Percentiles rank a stretch among this genome's conserved stretches.
phyloP scores from a whole-genome alignment of 2,797 vertebrate genomes.

The Cyprinodon diabolis region DNA sequence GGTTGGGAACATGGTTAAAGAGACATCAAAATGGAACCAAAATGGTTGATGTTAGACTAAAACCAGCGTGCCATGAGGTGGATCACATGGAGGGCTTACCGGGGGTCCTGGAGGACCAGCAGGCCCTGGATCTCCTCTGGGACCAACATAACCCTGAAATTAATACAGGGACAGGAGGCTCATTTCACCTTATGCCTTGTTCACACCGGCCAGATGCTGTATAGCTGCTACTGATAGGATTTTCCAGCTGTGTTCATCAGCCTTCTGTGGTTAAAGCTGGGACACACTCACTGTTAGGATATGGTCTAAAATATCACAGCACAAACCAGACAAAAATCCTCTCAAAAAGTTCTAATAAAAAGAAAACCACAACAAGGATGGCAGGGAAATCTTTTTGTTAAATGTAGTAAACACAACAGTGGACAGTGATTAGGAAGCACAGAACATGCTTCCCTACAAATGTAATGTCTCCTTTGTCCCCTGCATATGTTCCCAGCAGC shows the following conservation, averaged over 20 bases:
- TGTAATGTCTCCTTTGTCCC: slow-evolving; percentile 28
- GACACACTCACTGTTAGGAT: slow-evolving; percentile 51
- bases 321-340: slow-evolving; percentile 69
- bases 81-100: slow-evolving; percentile 71
- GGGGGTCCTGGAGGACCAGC: slow-evolving; percentile 82
- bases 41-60: slow-evolving; percentile 7
- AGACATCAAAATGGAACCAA: slow-evolving; percentile 12
- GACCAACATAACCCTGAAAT: slow-evolving; percentile 81
- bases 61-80: slow-evolving; percentile 5
- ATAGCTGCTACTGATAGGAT: slow-evolving; percentile 66
- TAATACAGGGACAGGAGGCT: slow-evolving; percentile 51
- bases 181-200: slow-evolving; percentile 48
- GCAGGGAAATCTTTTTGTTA: slow-evolving; percentile 52
- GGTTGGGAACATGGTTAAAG: slow-evolving; percentile 16
- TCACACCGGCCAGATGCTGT: slow-evolving; percentile 40
- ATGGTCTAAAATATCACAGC: slow-evolving; percentile 61
- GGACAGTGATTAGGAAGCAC: slow-evolving; percentile 55
- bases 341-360: slow-evolving; percentile 57
- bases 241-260: slow-evolving; percentile 74
- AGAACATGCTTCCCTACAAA: slow-evolving; percentile 51
- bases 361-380: slow-evolving; percentile 49
- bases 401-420: slow-evolving; percentile 54
- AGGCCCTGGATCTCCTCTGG: slow-evolving; percentile 82
- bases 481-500: slow-evolving; percentile 57
- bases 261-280: slow-evolving; percentile 62